Base-by-base conservation (phyloP, 2,888 invertebrate species). In the Drosophila helvetica region DNA sequence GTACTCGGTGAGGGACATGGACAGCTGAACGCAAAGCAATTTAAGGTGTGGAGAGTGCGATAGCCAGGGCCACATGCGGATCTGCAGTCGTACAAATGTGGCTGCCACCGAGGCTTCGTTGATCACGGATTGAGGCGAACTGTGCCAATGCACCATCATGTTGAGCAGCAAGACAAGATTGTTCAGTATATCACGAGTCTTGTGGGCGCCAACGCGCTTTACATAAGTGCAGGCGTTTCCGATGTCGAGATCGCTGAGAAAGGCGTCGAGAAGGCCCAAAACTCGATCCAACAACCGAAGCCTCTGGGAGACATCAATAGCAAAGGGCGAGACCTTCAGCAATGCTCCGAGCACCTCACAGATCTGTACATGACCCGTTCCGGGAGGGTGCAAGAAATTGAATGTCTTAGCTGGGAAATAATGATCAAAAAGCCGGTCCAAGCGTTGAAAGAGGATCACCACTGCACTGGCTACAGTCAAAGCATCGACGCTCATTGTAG, bases 1-100 rank as follows among this genome's bases (percentile, higher is more conserved):
- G 62, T 90, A 85, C 56, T 92, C 91, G 25, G 90, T 91, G 8
- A 91, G 74, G 52, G 90, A 80, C 10, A 85, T 83, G n/a, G 86
- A 65, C 10, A 88, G 74, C 22, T 88, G 82, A 6, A 92, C 69
- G 15, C 80, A 78, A 6, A 86, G 64, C 7, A 75, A 64, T 46
- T 89, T 90, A 2, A 92, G 75, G 9, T 87, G 78, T 1, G 56
- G 54, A n/a, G 91, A 91, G 47, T 91, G 88, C 9, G 79, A 80
- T 8, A 90, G 67, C 92, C 92, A 92, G 1, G 91, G 89, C 92
- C 92, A 92, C 2, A 90, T 57, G 38, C 86, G 80, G 3, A 90
- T 64, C 1, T 90, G 45, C 2, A 90, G 59, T 38, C 85, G 88
- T 1, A 85, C 71, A 1, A 90, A 51, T 3, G 79, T 64, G 7